Base-by-base conservation (phyloP, 1,140 invertebrate species). In the Stegodyphus dumicola region DNA sequence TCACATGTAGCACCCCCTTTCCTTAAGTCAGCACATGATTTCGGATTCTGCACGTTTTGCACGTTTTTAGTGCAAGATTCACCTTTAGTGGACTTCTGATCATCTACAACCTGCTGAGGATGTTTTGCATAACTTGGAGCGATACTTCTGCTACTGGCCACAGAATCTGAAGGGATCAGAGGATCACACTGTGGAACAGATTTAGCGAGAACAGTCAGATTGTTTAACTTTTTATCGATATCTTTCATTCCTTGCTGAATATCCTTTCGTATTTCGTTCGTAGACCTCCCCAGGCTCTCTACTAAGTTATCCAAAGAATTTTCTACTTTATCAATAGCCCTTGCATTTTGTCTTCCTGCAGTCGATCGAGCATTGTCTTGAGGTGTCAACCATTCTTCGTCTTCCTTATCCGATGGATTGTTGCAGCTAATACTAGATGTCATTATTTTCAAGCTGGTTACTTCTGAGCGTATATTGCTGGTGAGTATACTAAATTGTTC, bases 1-100 rank as follows among this genome's bases (percentile, higher is more conserved):
- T 94, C 96, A 87, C 96, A 94, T 81, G 93, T 93, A 94, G 96
- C 95, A 5, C 95, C 96, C 79, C 94, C 95, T 88, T 95, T 95
- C 69, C 94, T 90, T 51, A 97, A 91, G 89, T 97, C 96, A 9
- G 95, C 93, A 89, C 96, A 97, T 49, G 79, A 85, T 71, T 85
- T 87, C 3, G 88, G 87, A 77, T 77, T 85, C 49, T 74, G 83
- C 1, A 83, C 79, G 66, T 83, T 83, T n/a, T 83, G 79, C 0
- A 49, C 79, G 7, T 56, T 53, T 75, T 83, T 83, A 10, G 79
- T 74, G 64, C 79, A 83, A 15, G 69, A 33, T 10, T 83, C 79
- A n/a, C 53, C 11, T 83, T 66, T 6, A 17, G 70, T 53, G n/a
- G 54, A 51, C 71, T 74, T 7, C 48, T 75, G n/a, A 65, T 67